Percentiles rank a stretch among this genome's conserved stretches.
These are phyloP conservation scores for Bradypodion ventrale DNA, from an alignment of 2,797 vertebrate genomes.

Conservation along the genomic window DNA sequence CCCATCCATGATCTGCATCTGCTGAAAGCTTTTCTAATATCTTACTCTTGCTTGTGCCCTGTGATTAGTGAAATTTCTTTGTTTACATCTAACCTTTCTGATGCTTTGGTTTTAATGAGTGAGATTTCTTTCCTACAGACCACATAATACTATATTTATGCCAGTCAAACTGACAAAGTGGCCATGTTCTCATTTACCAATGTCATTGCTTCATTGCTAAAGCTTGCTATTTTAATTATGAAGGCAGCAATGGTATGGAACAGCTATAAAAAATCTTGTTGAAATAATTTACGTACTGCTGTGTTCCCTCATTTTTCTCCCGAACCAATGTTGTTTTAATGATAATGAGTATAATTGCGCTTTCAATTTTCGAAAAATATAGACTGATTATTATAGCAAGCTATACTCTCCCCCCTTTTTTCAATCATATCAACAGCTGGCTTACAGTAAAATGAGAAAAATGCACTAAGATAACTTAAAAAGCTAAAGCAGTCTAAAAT, in stretches of 20 bases:
- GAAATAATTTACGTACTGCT: constrained; percentile 48
- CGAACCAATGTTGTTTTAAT: constrained; percentile 22
- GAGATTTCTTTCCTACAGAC: constrained; percentile 17
- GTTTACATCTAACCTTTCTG: neutral
- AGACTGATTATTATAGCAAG: neutral
- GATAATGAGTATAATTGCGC: constrained; percentile 51
- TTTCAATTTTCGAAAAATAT: constrained; percentile 53
- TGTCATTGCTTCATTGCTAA: constrained; percentile 56
- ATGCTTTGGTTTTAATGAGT: constrained; percentile 30
- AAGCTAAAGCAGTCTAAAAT: too few relatives aligned
- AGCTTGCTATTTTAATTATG: constrained; percentile 22
- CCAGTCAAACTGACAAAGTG: constrained; percentile 36
- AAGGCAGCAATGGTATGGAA: constrained; percentile 48
- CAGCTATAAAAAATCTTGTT: constrained; percentile 38
- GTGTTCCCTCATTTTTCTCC: constrained; percentile 33
- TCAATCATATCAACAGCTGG: too few relatives aligned
- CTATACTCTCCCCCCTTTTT: too few relatives aligned
- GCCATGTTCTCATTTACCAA: constrained; percentile 62
- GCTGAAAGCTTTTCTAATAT: neutral
- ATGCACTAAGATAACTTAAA: too few relatives aligned
- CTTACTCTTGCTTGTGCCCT: neutral
- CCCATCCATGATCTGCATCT: constrained; percentile 10
- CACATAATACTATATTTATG: constrained; percentile 58
- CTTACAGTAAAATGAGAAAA: too few relatives aligned
- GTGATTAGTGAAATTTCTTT: constrained; percentile 30